These are phyloP conservation scores for Sphinx pinastri DNA, from an alignment of 2,888 invertebrate genomes.

Conservation along the genomic window DNA sequence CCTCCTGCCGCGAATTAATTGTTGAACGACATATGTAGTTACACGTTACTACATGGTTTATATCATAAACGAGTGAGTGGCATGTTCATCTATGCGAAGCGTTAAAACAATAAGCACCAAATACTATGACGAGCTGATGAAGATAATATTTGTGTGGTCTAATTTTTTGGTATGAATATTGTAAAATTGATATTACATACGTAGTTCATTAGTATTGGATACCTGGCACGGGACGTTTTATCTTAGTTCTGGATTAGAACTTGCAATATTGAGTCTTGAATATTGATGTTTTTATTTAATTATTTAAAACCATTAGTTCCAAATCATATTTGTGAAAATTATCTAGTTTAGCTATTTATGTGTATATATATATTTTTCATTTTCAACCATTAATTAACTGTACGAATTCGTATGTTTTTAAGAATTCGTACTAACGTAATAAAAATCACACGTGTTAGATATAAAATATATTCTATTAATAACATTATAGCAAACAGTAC, in stretches of 20 bases:
- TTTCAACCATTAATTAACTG: neutral
- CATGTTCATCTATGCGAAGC: conserved; percentile 3
- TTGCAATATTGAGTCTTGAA: no score
- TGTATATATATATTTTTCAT: no score
- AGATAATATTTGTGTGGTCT: neutral
- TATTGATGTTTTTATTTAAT: no score
- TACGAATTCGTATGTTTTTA: no score
- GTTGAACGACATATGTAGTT: conserved; percentile 40
- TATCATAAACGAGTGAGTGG: conserved; percentile 38
- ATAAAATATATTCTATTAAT: neutral
- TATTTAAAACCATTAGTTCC: no score
- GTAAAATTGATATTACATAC: no score
- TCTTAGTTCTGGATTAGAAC: no score
- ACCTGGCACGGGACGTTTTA: no score
- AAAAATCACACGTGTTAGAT: neutral
- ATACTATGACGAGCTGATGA: neutral
- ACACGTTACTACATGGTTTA: conserved; percentile 15
- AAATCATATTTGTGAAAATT: no score
- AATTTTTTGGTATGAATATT: no score
- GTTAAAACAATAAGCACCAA: neutral
- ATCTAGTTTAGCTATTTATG: no score
- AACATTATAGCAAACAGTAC: neutral
- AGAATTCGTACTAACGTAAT: neutral
- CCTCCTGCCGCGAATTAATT: conserved; percentile 64
- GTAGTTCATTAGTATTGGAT: no score